phyloP scores from a whole-genome alignment of 2,113 vertebrate species.

The Elachura formosa region DNA sequence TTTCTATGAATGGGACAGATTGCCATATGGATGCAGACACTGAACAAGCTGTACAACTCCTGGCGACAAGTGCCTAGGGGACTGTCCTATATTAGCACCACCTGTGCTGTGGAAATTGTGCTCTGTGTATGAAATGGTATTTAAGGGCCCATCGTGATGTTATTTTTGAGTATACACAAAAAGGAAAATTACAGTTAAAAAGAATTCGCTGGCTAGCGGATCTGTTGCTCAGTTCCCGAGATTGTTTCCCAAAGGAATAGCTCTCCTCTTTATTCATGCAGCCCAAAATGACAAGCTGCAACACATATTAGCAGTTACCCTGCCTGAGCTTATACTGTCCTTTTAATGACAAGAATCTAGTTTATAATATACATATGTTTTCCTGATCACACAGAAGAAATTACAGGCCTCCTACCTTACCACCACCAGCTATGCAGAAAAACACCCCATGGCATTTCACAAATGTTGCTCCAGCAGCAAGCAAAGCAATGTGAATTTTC shows the following conservation, averaged over 20 bases:
- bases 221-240: constrained; percentile 67
- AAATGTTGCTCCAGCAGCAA: background rate
- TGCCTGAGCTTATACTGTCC: constrained; percentile 51
- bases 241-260: constrained; percentile 66
- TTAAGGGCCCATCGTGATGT: constrained; percentile 62
- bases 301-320: constrained; percentile 63
- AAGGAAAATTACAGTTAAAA: constrained; percentile 67
- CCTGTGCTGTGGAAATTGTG: constrained; percentile 80
- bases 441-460: background rate
- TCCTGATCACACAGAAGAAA: constrained; percentile 17
- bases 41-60: constrained; percentile 87
- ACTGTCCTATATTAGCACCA: constrained; percentile 87
- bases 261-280: constrained; percentile 60
- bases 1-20: constrained; percentile 80
- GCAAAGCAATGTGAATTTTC: background rate
- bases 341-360: constrained; percentile 59
- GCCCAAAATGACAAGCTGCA: constrained; percentile 68
- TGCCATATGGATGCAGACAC: constrained; percentile 88
- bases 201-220: constrained; percentile 64
- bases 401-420: background rate
- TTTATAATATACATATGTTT: constrained; percentile 15
- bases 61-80: constrained; percentile 88
- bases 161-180: constrained; percentile 66
- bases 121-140: constrained; percentile 65
- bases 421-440: background rate